These are phyloP conservation scores for Nyctereutes procyonoides DNA, from an alignment of 2,113 vertebrate species.

Conservation along the genomic window DNA sequence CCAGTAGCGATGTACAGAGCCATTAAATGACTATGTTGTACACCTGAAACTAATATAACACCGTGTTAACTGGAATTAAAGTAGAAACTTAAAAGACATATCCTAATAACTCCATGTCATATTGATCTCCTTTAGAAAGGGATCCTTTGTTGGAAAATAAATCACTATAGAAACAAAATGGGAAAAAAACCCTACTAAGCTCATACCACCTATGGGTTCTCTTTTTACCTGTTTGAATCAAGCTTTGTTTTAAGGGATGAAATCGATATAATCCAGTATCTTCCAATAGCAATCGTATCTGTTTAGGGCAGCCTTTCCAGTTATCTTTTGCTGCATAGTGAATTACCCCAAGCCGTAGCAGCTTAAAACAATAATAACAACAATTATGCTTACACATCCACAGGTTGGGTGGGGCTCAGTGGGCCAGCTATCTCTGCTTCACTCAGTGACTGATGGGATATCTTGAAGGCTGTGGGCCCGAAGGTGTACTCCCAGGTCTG, in stretches of 20 bases:
- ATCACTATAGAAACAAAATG: slow-evolving; percentile 22
- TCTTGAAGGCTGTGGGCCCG: not conserved
- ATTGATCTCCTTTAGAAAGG: slow-evolving; percentile 55
- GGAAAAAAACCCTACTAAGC: not conserved
- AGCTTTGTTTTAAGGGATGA: slow-evolving; percentile 54
- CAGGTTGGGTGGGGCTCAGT: slow-evolving; percentile 14
- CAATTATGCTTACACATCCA: slow-evolving; percentile 40
- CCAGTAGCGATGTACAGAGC: not conserved
- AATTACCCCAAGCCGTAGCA: slow-evolving; percentile 1
- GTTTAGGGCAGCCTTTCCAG: slow-evolving; percentile 18
- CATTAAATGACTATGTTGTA: not conserved
- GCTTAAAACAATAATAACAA: slow-evolving; percentile 26
- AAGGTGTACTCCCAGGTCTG: not conserved
- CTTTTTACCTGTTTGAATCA: slow-evolving; percentile 35
- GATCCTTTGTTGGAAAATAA: slow-evolving; percentile 58
- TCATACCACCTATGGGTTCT: not conserved
- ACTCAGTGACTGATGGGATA: not conserved
- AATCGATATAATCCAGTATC: slow-evolving; percentile 9
- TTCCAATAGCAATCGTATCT: slow-evolving; percentile 48
- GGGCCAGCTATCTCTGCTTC: not conserved
- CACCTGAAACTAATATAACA: not conserved
- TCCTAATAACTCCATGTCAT: slow-evolving; percentile 31
- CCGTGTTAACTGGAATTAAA: not conserved
- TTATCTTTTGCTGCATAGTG: slow-evolving; percentile 30
- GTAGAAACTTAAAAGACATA: not conserved